phyloP scores from a whole-genome alignment of 2,888 invertebrate genomes.

The Oscheius sp. region DNA sequence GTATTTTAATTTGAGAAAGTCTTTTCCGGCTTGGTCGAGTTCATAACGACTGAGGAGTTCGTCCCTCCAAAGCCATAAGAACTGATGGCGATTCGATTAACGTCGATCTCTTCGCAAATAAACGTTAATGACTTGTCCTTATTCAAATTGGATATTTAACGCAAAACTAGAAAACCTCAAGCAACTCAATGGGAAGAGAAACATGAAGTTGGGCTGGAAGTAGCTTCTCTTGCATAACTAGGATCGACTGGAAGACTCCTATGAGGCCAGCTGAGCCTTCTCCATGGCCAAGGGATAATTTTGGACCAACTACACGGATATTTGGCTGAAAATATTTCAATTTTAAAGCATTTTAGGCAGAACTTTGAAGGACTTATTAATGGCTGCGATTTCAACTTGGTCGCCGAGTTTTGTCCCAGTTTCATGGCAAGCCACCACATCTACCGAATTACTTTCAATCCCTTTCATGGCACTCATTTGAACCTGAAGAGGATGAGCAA shows the following conservation, averaged over 20 bases:
- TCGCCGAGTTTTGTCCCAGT: constrained; percentile 65
- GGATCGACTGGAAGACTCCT: constrained; percentile 45
- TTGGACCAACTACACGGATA: constrained; percentile 22
- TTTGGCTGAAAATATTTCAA: constrained; percentile 31
- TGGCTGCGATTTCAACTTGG: constrained; percentile 54
- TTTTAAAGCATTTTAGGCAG: constrained; percentile 28
- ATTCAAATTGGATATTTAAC: not conserved
- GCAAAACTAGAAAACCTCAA: constrained; percentile 2
- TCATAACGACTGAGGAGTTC: constrained; percentile 47
- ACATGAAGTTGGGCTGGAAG: constrained; percentile 55
- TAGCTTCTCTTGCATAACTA: constrained; percentile 39
- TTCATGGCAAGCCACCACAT: constrained; percentile 67
- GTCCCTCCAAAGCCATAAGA: constrained; percentile 56
- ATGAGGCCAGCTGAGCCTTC: constrained; percentile 52
- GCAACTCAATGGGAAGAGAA: constrained; percentile 44
- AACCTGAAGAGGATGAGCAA: too few relatives aligned
- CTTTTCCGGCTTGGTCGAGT: too few relatives aligned
- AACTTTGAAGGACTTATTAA: constrained; percentile 41
- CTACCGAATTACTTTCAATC: constrained; percentile 35
- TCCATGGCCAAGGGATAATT: constrained; percentile 46
- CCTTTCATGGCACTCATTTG: constrained; percentile 37
- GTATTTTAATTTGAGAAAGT: not conserved
- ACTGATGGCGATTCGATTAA: constrained; percentile 43
- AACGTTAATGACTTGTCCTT: constrained; percentile 40
- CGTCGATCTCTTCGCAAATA: constrained; percentile 47